These are phyloP conservation scores for Xenops minutus DNA, from an alignment of 2,797 vertebrate genomes.

Conservation along the genomic window DNA sequence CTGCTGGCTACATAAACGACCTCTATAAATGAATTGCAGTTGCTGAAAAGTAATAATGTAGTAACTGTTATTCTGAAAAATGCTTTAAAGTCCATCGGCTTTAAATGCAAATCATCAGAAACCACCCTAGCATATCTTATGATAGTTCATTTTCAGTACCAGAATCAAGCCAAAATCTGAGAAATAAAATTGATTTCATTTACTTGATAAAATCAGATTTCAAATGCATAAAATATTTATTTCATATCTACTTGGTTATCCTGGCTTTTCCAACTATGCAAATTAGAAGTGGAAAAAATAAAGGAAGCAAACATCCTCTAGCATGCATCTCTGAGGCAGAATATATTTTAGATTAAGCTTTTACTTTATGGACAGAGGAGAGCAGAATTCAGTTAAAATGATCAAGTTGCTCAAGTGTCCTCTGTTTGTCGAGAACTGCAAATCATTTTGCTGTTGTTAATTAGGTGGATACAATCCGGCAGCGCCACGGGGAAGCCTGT, in stretches of 20 bases:
- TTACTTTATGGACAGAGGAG: neutral
- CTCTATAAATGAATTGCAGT: neutral
- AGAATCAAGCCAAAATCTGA: neutral
- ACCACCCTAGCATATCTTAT: neutral
- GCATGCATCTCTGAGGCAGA: neutral
- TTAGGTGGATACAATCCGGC: slow-evolving; percentile 89
- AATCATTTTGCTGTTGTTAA: neutral
- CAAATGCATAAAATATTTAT: neutral
- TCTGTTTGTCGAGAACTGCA: neutral
- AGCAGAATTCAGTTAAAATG: neutral
- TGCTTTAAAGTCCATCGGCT: neutral
- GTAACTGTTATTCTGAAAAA: neutral
- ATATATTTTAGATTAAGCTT: neutral
- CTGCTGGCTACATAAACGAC: neutral
- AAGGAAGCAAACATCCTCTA: neutral
- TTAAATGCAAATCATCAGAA: neutral
- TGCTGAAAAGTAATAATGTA: neutral
- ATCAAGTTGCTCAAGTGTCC: rapidly evolving
- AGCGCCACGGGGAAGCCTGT: slow-evolving; percentile 91
- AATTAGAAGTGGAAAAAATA: neutral
- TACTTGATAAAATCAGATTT: neutral
- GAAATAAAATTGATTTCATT: neutral
- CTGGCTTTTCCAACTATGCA: neutral
- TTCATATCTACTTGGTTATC: neutral
- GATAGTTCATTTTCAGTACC: neutral